Base-by-base conservation (phyloP, 2,888 invertebrate genomes). In the Apantesis nais region DNA sequence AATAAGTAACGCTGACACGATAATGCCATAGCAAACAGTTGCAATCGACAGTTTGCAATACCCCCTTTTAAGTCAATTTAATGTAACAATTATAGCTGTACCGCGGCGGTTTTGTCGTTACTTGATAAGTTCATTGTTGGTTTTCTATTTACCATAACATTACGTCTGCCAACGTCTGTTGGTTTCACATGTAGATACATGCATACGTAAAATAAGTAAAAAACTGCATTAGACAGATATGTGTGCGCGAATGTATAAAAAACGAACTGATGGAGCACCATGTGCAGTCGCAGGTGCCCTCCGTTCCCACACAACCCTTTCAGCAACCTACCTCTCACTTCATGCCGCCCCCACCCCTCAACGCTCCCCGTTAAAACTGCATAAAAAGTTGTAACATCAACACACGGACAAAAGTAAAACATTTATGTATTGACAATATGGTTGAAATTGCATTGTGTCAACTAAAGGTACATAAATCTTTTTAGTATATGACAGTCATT, bases 271-370 rank as follows among this genome's bases (percentile, higher is more conserved):
- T 89, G 90, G 89, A 90, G 89, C 92, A 93, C 93, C 95, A 94
- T 95, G 93, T 95, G 94, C 92, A 91, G 90, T 82, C 92, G 95
- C 95, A 95, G 95, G 95, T 95, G 95, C 95, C 95, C 92, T 92
- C 87, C 86, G 94, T 95, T 95, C 95, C 95, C 95, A 95, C 95
- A 95, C 95, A 95, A 95, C 95, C 95, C 95, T 95, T 95, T 95
- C 92, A 93, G 91, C 89, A 84, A 83, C 86, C 86, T 84, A 88
- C 90, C 90, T 89, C 90, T 87, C 73, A 80, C 78, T 75, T 76
- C 74, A 71, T 70, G 64, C 83, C 88, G 83, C 86, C 85, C 85
- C 88, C 88, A 83, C 88, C 73, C 88, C 89, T 86, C 87, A 78
- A 82, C 83, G 39, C 34, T 74, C 79, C 80, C 85, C 86, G 86